Evolutionary conservation across 2,888 invertebrate genomes (phyloP).

Genomic region (Cephus pygmeus): DNA sequence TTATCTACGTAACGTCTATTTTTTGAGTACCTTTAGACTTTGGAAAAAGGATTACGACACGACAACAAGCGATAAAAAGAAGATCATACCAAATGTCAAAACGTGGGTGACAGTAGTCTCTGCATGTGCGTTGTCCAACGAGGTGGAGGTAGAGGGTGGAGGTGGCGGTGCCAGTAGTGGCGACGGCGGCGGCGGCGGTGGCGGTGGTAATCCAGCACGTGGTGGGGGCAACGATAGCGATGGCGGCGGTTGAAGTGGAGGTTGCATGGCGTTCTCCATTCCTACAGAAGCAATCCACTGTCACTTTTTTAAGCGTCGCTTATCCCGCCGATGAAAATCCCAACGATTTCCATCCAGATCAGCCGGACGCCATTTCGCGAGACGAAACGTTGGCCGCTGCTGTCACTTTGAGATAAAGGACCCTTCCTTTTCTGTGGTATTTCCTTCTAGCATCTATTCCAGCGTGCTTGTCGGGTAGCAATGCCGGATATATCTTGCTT

Average conservation of each 20-base stretch:
- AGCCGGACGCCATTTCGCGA: not conserved
- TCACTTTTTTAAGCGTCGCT: constrained; percentile 17
- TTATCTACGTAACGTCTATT: not conserved
- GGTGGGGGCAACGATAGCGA: constrained; percentile 29
- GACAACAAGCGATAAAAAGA: not conserved
- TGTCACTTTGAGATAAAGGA: not conserved
- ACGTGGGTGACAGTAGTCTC: constrained; percentile 69
- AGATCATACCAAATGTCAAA: constrained; percentile 69
- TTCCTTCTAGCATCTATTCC: not conserved
- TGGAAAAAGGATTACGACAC: not conserved
- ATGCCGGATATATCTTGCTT: not conserved
- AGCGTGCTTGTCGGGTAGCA: not conserved
- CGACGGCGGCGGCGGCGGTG: constrained; percentile 28
- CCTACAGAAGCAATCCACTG: constrained; percentile 1
- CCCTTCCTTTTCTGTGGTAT: not conserved
- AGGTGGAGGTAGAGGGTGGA: constrained; percentile 9
- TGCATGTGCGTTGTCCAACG: constrained; percentile 2
- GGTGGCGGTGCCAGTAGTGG: constrained; percentile 25
- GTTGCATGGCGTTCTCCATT: constrained; percentile 55
- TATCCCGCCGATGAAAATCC: constrained; percentile 11
- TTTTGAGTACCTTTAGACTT: not conserved
- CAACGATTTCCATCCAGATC: not conserved
- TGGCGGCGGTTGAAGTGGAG: constrained; percentile 36
- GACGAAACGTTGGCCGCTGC: not conserved
- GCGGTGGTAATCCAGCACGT: constrained; percentile 23